Base-by-base conservation (phyloP, 1,140 invertebrate genomes). In the Drosophila biarmipes region DNA sequence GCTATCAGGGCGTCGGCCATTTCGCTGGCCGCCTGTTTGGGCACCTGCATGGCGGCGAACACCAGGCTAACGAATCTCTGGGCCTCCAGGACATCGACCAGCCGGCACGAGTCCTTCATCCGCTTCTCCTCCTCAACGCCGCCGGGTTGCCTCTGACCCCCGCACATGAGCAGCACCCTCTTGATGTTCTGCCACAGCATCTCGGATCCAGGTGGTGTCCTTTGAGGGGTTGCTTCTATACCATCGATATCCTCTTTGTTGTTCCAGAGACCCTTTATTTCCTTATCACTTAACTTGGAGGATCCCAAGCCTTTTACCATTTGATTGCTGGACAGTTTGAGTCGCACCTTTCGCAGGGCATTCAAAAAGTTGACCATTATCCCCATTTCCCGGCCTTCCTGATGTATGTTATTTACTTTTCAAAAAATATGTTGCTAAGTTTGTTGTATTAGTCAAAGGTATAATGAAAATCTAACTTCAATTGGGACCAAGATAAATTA, bases 1-100 rank as follows among this genome's bases (percentile, higher is more conserved):
- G 95, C 95, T 54, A 97, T 93, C 10, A 98, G 92, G 46, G 97
- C 93, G 72, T 97, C 95, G 0, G 95, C 96, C 57, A 98, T 93
- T 43, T 94, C 93, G 10, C 92, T 80, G 0, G 96, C 96, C 75
- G 97, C 94, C 8, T 63, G 42, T 2, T 15, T 11, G 8, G 80
- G 66, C 42, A 84, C 79, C 7, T 73, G 24, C 59, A 82, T 38
- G 19, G 80, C 75, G 6, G 51, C 40, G n/a, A 76, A 78, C 0
- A 76, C 58, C 29, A 79, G 72, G 14, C 51, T 46, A 14, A 82
- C 66, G 27, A 82, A 84, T 1, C 57, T 62, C 31, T 79, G 80
- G 8, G 49, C 56, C 42, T 67, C 73, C 5, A 82, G 40, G 3
- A 80, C 59, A 52, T 55, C 55, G 0, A 77, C 62, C 27, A 80